Base-by-base conservation (phyloP, 2,888 invertebrate genomes). In the Scaptomyza tumidula region DNA sequence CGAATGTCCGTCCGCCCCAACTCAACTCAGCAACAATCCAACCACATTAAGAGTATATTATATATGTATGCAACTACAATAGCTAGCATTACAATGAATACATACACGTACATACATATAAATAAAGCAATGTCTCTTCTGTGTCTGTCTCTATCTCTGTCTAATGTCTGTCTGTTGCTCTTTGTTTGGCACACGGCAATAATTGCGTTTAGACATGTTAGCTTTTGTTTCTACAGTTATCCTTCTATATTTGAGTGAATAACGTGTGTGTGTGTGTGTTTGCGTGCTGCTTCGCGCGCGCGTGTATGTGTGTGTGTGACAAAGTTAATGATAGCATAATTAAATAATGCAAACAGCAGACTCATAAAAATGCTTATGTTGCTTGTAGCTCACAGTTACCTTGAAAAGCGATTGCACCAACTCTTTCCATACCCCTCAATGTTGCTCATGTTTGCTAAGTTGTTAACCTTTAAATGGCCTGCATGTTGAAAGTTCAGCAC, bases 291-390 rank as follows among this genome's bases (percentile, higher is more conserved):
- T 43, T 16, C 44, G 46, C 43, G 14, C 50, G 41, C 37, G 19
- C 43, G 54, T 45, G 35, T 49, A 33, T 48, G 45, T 55, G 43
- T 59, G 53, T 66, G 62, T 46, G 70, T 75, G 70, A 70, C 78
- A 82, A 80, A 71, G 74, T 85, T 85, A 85, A 85, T 82, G 85
- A 85, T 82, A 80, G 82, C 87, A 84, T 84, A 86, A 86, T 84
- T 86, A 86, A 86, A 78, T 82, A 76, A 83, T 82, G 76, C 85
- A 80, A 85, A 85, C 82, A 83, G 74, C 68, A 76, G 82, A 78
- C 87, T 86, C 82, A 85, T 85, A 82, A 85, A 85, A 85, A 85
- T 80, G 66, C 71, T 74, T 69, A 67, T 74, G 67, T 73, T 74
- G 69, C 78, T 59, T 58, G 67, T 66, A 49, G 67, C 78, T 76